phyloP scores from a whole-genome alignment of 2,888 invertebrate genomes.

The Stenodema calcarata region DNA sequence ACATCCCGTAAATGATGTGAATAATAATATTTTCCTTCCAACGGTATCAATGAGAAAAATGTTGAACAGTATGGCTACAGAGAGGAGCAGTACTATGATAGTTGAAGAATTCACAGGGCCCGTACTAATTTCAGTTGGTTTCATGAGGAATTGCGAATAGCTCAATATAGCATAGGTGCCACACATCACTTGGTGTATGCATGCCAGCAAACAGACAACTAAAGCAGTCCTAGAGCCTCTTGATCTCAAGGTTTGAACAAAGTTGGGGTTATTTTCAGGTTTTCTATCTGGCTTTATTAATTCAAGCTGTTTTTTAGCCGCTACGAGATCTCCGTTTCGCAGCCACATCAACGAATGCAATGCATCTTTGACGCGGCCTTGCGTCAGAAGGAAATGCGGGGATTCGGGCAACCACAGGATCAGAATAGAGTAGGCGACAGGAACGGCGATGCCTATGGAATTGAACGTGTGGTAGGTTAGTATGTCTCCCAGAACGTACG shows the following conservation, averaged over 20 bases:
- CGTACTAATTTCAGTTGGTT: background rate
- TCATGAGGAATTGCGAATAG: background rate
- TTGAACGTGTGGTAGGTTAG: conserved; percentile 9
- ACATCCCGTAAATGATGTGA: background rate
- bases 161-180: background rate
- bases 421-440: background rate
- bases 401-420: conserved; percentile 10
- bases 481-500: background rate
- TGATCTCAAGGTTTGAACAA: background rate
- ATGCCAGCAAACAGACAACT: background rate
- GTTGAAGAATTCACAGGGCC: background rate
- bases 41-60: background rate
- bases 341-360: conserved; percentile 4
- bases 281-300: background rate
- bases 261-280: background rate
- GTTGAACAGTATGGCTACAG: background rate
- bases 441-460: background rate
- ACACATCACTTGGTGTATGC: background rate
- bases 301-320: background rate
- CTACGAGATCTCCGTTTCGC: background rate
- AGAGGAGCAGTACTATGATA: background rate
- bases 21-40: background rate
- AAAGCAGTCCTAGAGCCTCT: background rate
- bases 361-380: background rate
- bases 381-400: background rate